These are phyloP conservation scores for Jordanella pulchra DNA, from an alignment of 2,797 vertebrate species.

Conservation along the genomic window DNA sequence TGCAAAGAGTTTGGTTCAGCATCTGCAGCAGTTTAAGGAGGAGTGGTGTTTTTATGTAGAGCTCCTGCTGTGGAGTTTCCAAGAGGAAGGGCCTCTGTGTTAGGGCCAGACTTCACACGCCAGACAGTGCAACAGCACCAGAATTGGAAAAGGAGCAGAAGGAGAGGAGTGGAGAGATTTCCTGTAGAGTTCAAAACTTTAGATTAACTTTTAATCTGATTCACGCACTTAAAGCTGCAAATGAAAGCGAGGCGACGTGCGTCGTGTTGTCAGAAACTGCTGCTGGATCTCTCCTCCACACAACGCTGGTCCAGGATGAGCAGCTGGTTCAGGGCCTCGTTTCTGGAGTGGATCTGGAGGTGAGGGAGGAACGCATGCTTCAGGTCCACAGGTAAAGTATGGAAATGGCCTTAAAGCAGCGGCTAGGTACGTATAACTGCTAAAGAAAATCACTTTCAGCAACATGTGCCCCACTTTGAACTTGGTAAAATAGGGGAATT, in stretches of 20 bases:
- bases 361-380: neutral
- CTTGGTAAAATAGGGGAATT: neutral
- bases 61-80: slow-evolving; percentile 57
- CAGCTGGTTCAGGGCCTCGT: neutral
- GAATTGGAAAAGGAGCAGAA: slow-evolving; percentile 78
- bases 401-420: slow-evolving; percentile 9
- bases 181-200: slow-evolving; percentile 28
- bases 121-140: slow-evolving; percentile 27
- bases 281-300: slow-evolving; percentile 41
- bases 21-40: slow-evolving; percentile 37
- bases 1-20: slow-evolving; percentile 25
- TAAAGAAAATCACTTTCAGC: slow-evolving; percentile 1
- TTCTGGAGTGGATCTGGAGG: slow-evolving; percentile 10
- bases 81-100: slow-evolving; percentile 54
- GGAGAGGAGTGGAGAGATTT: slow-evolving; percentile 26
- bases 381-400: slow-evolving; percentile 61
- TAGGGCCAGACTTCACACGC: slow-evolving; percentile 49
- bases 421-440: slow-evolving; percentile 53
- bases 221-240: slow-evolving; percentile 44
- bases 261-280: slow-evolving; percentile 35
- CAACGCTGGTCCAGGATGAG: slow-evolving; percentile 6
- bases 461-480: neutral
- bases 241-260: slow-evolving; percentile 41
- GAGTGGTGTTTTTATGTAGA: slow-evolving; percentile 52
- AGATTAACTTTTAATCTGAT: slow-evolving; percentile 36